Evolutionary conservation across 2,797 vertebrate species (phyloP), one percentile per base, ranked within the genome.

Genomic region (Chrysocyon brachyurus): DNA sequence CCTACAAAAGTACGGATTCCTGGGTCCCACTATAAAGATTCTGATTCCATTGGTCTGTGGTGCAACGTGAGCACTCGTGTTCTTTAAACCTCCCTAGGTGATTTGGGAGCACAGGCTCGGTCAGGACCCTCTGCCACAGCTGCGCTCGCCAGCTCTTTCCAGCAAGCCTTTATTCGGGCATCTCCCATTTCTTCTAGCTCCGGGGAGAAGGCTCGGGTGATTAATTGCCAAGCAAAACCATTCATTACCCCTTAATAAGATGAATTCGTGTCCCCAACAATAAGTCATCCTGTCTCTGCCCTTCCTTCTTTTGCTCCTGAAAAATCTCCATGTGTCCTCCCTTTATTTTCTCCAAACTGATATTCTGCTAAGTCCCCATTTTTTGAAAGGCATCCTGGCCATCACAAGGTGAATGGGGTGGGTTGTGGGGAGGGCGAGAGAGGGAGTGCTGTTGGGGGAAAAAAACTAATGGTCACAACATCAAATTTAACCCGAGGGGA

Each of bases 201-300:
- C 2, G 0, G 59, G 22, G 59, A 1, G 17, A 96, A 93, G 6
- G 2, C 22, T 63, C 15, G 0, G 17, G 15, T 12, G 19, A 63
- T 26, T 28, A 26, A 87, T 57, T 56, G 26, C 52, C 49, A 90
- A 54, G 24, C 77, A 57, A 94, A 91, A 24, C 85, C 68, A 1
- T 95, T 90, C n/a, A 79, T 94, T 66, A 91, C 72, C 94, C 86
- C 85, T 70, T 14, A 5, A 52, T 85, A 93, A 87, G 90, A 78
- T 94, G 81, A 87, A 91, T 96, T 59, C 24, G 40, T 77, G 72
- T 24, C 40, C 75, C 95, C 94, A 24, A 73, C 68, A 59, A 11
- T 91, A 86, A 0, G 1, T 49, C 86, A 10, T 6, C 36, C 24
- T 94, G 31, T 81, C 70, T 96, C 92, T 91, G 49, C 40, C 95